phyloP scores from a whole-genome alignment of 2,113 vertebrate species.

The Nerophis ophidion region DNA sequence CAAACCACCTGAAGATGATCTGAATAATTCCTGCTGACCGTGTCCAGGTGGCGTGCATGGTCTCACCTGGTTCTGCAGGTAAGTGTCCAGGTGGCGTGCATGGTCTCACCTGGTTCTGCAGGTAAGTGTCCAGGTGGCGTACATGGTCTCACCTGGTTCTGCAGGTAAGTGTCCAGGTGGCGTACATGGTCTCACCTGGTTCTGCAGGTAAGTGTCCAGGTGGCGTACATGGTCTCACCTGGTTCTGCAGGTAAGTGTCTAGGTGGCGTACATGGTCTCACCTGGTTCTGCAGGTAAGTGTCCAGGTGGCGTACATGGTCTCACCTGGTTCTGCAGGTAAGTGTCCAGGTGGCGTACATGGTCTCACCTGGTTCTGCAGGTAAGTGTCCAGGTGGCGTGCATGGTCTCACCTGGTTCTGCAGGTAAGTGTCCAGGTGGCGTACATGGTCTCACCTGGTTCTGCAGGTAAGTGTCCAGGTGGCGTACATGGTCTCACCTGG shows the following conservation, averaged over 20 bases:
- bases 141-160: constrained; percentile 78
- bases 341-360: constrained; percentile 14
- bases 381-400: constrained; percentile 62
- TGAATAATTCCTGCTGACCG: too few species aligned
- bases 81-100: constrained; percentile 48
- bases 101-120: constrained; percentile 82
- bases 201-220: constrained; percentile 85
- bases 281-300: constrained; percentile 89
- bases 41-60: background rate
- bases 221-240: constrained; percentile 64
- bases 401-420: constrained; percentile 79
- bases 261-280: constrained; percentile 32
- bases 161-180: constrained; percentile 77
- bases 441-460: constrained; percentile 75
- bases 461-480: constrained; percentile 80
- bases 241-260: constrained; percentile 86
- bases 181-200: constrained; percentile 71
- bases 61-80: constrained; percentile 85
- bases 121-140: constrained; percentile 66
- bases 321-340: constrained; percentile 88
- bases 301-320: background rate
- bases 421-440: constrained; percentile 73
- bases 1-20: too few species aligned
- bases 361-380: constrained; percentile 83
- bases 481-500: constrained; percentile 69